Base-by-base conservation (phyloP, 2,888 invertebrate species). In the Cataglyphis altisquamis region DNA sequence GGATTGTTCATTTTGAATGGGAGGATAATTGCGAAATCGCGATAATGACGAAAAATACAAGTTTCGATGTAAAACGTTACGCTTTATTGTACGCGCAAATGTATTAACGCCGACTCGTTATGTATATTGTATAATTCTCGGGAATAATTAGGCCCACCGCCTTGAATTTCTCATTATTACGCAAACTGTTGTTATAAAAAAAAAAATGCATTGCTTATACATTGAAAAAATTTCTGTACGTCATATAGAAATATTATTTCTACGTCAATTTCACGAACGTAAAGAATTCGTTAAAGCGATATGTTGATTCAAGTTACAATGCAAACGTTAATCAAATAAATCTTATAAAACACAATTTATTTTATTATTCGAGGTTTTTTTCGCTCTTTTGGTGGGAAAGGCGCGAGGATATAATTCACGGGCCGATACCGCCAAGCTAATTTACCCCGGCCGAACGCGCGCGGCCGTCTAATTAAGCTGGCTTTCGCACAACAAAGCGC, bases 41-140 rank as follows among this genome's bases (percentile, higher is more conserved):
- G 45, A 70, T 80, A 80, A 80, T 70, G 36, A 70, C 25, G 70
- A 80, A 80, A 80, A 80, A 80, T 80, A 70, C 70, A 41, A 60
- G 60, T 60, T 68, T 78, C 32, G 45, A 45, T 70, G 21, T 45
- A 8, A 48, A 36, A 36, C 18, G 55, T 2, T n/a, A 41, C 21
- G 36, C 15, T 60, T 25, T 21, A 45, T 12, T n/a, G 21, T 29
- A 8, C 18, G 15, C 32, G 15, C 21, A 60, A 45, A 48, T 29
- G 36, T 18, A 18, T 45, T 48, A 12, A 10, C 67, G 29, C 45
- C 70, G 29, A 70, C 25, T 80, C 78, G 70, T 80, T 80, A 80
- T 48, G 36, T n/a, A 8, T 60, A 70, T 80, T 80, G 78, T 80
- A 60, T 21, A 36, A 80, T 70, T 70, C 45, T 15, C 41, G 45